Evolutionary conservation across 2,113 vertebrate genomes (phyloP).

Genomic region (Oriolus oriolus): DNA sequence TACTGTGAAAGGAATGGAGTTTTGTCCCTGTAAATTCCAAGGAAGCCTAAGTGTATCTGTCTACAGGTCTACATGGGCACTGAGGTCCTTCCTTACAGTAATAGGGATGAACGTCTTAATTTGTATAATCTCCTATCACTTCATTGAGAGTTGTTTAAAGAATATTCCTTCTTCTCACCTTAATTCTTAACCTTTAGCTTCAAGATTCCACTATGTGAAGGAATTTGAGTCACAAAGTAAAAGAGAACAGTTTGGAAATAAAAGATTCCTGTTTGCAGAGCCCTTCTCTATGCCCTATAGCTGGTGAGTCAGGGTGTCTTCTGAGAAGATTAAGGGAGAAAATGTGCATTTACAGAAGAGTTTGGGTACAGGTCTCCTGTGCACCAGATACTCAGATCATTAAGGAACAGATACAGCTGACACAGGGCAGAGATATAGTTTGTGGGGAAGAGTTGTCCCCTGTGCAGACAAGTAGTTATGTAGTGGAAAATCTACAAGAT

Average conservation of each 20-base stretch:
- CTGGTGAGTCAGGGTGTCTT: not conserved
- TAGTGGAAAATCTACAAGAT: not conserved
- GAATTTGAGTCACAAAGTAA: not conserved
- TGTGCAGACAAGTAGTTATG: not conserved
- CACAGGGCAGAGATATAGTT: no score
- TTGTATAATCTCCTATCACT: not conserved
- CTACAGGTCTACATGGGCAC: not conserved
- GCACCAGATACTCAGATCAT: not conserved
- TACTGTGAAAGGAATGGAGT: not conserved
- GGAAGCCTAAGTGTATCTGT: not conserved
- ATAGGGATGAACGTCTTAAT: not conserved
- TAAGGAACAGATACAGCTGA: not conserved
- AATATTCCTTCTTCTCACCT: not conserved
- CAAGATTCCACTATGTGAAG: fast-evolving
- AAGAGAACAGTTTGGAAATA: not conserved
- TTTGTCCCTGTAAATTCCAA: not conserved
- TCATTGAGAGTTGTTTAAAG: not conserved
- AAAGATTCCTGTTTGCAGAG: not conserved
- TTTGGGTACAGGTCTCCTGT: not conserved
- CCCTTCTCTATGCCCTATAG: not conserved
- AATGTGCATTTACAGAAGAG: not conserved
- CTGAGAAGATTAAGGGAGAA: not conserved
- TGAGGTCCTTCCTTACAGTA: not conserved
- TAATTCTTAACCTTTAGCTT: not conserved
- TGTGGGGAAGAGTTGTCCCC: not conserved